Conservation (phyloP, 2,888 invertebrate species). For the Erannis defoliaria region DNA sequence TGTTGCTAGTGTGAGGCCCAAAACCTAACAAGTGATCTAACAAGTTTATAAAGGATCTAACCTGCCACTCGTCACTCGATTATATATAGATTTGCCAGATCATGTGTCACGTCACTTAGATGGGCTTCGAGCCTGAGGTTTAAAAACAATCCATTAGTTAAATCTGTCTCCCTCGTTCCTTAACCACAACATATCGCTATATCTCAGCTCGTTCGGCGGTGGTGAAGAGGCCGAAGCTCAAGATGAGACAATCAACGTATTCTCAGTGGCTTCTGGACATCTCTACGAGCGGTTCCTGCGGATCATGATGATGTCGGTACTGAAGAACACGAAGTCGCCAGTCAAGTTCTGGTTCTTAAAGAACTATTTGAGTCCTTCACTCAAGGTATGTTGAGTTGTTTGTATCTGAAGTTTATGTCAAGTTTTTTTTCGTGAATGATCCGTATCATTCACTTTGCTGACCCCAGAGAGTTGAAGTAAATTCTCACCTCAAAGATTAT, state of each 20-base stretch:
- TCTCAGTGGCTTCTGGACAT: constrained; percentile 99
- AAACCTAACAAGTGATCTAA: too few relatives aligned
- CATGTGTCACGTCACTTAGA: too few relatives aligned
- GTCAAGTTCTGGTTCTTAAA: constrained; percentile 99
- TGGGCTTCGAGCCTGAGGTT: too few relatives aligned
- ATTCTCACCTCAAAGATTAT: too few relatives aligned
- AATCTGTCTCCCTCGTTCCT: background rate
- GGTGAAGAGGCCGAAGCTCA: constrained; percentile 87
- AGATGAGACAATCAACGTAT: constrained; percentile 96
- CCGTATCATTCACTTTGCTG: too few relatives aligned
- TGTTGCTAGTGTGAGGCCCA: too few relatives aligned
- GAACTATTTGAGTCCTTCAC: constrained; percentile 98
- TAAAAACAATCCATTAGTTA: background rate
- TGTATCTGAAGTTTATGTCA: background rate
- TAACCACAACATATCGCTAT: background rate
- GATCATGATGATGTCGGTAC: constrained; percentile 99
- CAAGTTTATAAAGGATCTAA: too few relatives aligned
- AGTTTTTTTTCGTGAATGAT: too few relatives aligned
- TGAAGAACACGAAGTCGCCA: constrained; percentile 97
- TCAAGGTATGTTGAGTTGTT: constrained; percentile 88
- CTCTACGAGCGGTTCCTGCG: constrained; percentile 98
- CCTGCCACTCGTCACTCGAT: too few relatives aligned
- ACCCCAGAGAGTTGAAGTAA: too few relatives aligned
- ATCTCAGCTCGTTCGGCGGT: constrained; percentile 84
- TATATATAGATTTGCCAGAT: too few relatives aligned